These are phyloP conservation scores for Eupithecia subumbrata DNA, from an alignment of 2,888 invertebrate genomes.

Conservation along the genomic window DNA sequence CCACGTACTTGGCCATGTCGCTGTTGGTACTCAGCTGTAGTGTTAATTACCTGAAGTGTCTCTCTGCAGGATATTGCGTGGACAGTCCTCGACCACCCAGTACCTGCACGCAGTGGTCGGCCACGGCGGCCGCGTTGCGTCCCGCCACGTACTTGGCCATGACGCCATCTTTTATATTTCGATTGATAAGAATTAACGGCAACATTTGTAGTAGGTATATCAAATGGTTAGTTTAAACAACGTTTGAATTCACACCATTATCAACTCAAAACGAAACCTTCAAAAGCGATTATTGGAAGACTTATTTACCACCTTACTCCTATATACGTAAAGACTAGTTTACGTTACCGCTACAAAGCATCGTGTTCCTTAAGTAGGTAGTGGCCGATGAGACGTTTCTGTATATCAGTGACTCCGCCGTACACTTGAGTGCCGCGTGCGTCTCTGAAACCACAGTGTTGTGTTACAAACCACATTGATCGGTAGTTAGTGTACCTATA, in stretches of 20 bases:
- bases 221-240: no score
- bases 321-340: constrained; percentile 16
- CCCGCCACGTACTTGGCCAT: no score
- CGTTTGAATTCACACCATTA: neutral
- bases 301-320: constrained; percentile 9
- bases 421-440: constrained; percentile 92
- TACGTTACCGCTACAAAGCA: constrained; percentile 59
- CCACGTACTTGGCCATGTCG: no score
- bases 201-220: no score
- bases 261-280: neutral
- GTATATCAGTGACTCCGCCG: constrained; percentile 91
- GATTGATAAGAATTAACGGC: no score
- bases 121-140: no score
- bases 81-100: no score
- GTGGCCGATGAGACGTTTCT: constrained; percentile 88
- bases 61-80: no score
- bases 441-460: constrained; percentile 75
- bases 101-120: no score
- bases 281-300: constrained; percentile 4
- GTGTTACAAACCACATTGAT: constrained; percentile 80
- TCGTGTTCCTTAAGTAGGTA: constrained; percentile 86
- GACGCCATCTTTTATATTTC: no score
- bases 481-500: neutral
- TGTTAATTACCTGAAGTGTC: no score
- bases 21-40: no score